Base-by-base conservation (phyloP, 2,113 vertebrate species). In the Apodemus sylvaticus region DNA sequence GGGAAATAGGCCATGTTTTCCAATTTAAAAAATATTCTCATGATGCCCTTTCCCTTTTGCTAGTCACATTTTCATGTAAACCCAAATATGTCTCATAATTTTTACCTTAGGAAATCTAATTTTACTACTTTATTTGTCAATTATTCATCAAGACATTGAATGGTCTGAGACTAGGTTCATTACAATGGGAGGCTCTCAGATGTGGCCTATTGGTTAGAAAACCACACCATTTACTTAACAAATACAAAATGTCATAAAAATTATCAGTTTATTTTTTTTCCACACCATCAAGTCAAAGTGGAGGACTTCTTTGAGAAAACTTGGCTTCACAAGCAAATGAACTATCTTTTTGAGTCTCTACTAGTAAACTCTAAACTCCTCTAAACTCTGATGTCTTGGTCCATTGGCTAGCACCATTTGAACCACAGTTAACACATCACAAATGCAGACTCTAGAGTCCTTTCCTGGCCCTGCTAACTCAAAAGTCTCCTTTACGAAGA, bases 361-460 rank as follows among this genome's bases (percentile, higher is more conserved):
- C 45, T 13, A 71, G 64, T 62, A 51, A 90, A 62, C 68, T 66
- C 8, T 3, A 39, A 68, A 64, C 24, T 82, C 68, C 11, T 86
- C 14, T 64, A 3, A 77, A 68, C 36, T 71, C 26, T 42, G 5
- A 89, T 64, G 31, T 64, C 26, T n/a, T 74, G 26, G 55, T 48
- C 45, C 16, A 22, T 42, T 11, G 26, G 24, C 62, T 36, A 70
- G 31, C 31, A 82, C 16, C 3, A 14, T 26, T 51, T 1, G 0
- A 66, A 83, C 58, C 34, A 73, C 45, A 13, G 36, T 7, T 22
- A 62, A 36, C 88, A 51, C 39, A 5, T 62, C 16, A 71, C 73
- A 78, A 86, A 92, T 83, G 48, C 36, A 96, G 60, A 26, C 29
- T 96, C 77, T 86, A 31, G 60, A 85, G 39, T 51, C 39, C 17